Evolutionary conservation across 2,888 invertebrate genomes (phyloP), one percentile per base, ranked within the genome.

Genomic region (Zelleria hepariella): DNA sequence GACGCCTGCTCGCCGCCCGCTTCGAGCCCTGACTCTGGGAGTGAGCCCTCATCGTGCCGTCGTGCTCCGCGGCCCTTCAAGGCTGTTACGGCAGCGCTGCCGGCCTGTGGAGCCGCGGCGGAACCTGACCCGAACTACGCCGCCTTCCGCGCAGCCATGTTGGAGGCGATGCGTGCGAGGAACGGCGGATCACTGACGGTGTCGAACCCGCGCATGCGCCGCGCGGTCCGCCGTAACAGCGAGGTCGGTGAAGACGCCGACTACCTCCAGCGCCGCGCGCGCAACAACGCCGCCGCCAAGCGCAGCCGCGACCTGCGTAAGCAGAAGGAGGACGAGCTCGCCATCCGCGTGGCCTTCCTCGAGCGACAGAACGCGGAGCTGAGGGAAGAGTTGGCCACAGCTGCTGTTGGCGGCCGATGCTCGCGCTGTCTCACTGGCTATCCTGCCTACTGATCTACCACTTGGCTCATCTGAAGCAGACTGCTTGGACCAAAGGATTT

Each of bases 241-340:
- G 58, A 59, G 48, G 60, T 72, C 58, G 62, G n/a, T 73, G 7
- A 94, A 70, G 95, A 96, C 73, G 93, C 93, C 0, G 93, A 94
- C 0, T 97, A 97, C 73, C 94, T 93, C 91, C 96, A 96, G 72
- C 90, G 95, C 52, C 86, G 98, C 2, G 91, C 94, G 65, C 96
- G 96, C 74, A 98, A 98, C 77, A 98, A 98, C 77, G 96, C 95
- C 64, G 98, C 98, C 0, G 98, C 98, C 0, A 98, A 98, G 77
- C 91, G 97, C 66, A 97, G 97, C 0, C 90, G 98, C 15, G 98
- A 98, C 73, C 93, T 96, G 0, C 90, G 98, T 60, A 90, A 96
- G 66, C 93, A 94, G 26, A 96, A 97, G 71, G 98, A 98, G 77
- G 96, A 98, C 66, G 96, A 97, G 68, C 93, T 86, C 96, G 55